Conservation (phyloP, 1,140 invertebrate species). For the Theocolax elegans region DNA sequence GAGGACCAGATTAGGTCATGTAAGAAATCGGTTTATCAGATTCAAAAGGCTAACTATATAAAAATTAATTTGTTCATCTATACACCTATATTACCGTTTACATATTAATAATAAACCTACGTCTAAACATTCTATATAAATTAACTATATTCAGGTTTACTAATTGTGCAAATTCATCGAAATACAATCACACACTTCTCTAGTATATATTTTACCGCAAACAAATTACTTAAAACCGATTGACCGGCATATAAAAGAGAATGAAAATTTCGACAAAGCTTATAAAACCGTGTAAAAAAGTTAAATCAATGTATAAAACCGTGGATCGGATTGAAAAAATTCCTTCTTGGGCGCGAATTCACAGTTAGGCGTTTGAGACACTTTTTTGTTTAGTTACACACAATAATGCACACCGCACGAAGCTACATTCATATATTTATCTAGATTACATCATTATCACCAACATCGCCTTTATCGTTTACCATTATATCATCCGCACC, state of each 20-base stretch:
- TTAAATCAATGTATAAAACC: background rate
- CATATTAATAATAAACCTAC: no score
- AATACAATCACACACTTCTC: background rate
- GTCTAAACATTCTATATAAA: background rate
- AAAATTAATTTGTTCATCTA: no score
- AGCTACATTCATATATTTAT: conserved; percentile 30
- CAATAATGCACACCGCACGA: conserved; percentile 24
- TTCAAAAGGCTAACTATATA: no score
- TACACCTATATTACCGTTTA: no score
- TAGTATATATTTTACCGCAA: background rate
- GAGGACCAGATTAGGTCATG: conserved; percentile 7
- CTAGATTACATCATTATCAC: conserved; percentile 4
- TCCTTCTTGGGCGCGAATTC: conserved; percentile 18
- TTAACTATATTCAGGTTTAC: background rate
- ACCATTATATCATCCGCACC: background rate
- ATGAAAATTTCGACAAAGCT: no score
- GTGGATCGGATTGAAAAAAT: conserved; percentile 35
- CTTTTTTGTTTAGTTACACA: conserved; percentile 24
- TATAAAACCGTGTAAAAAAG: no score
- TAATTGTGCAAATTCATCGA: conserved; percentile 15
- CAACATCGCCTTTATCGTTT: background rate
- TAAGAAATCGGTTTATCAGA: no score
- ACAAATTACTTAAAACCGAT: no score
- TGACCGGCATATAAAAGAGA: no score
- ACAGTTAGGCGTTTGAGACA: conserved; percentile 21